Evolutionary conservation across 1,140 invertebrate species (phyloP), one percentile per base, ranked within the genome.

Genomic region (Drosophila teissieri): DNA sequence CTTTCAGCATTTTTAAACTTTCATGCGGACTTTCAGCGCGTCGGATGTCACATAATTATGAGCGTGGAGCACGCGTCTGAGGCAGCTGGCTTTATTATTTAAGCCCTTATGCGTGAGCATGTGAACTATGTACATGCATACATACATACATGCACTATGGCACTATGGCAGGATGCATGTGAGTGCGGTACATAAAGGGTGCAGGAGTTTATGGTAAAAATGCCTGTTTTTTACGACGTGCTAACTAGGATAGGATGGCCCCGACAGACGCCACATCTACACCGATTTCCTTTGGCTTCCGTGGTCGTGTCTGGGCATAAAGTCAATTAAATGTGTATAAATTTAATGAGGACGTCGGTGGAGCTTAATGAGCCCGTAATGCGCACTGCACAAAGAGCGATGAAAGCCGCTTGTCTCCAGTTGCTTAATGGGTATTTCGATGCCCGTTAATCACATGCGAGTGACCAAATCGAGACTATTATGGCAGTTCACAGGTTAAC

Each of bases 251-350:
- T 73, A 58, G 68, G 69, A 62, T 89, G 78, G 74, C 73, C 78
- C 52, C 37, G 60, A 55, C 69, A 42, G 52, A 49, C 61, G 46
- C 46, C 39, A 56, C 53, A 31, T 15, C 49, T 27, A 57, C 56
- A 46, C 31, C 48, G 58, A 52, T 61, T 52, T 36, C 46, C 58
- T 61, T 61, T 46, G 45, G 58, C 44, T 61, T 67, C 37, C 44
- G 61, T 55, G 65, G 67, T 46, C 61, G 48, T 57, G 54, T 58
- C 79, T 69, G 80, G 77, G 58, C 73, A 72, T 88, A 89, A 88
- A 89, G 84, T 89, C 84, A 89, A 90, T 89, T 89, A 89, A 89
- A 84, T 69, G 72, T 78, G 61, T 80, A 89, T 89, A 84, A 84
- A 89, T 78, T 90, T 84, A 90, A 89, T 89, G 80, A 80, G 73